A percentile compares a stretch with the other conserved stretches of the same genome.
Conservation (phyloP, 2,888 invertebrate genomes). For the Clanis bilineata region DNA sequence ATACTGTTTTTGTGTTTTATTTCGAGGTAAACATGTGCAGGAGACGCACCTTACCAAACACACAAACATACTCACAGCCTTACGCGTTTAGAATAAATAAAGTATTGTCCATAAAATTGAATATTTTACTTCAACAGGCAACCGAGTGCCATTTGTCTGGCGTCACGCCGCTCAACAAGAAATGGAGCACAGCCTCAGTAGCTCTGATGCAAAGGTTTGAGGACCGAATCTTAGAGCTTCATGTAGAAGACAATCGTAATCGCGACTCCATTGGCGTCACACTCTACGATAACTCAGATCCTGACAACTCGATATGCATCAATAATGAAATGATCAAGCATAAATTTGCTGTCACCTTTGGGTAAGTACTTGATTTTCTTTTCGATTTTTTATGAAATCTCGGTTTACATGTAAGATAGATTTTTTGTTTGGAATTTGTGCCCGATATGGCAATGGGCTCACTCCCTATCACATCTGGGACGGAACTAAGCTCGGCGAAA, state of each 20-base stretch:
- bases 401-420: no score
- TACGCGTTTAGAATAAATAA: no score
- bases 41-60: no score
- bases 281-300: constrained; percentile 50
- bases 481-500: no score
- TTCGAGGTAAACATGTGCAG: no score
- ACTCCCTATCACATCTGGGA: no score
- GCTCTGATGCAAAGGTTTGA: constrained; percentile 49
- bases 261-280: constrained; percentile 59
- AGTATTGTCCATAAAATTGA: no score
- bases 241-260: constrained; percentile 54
- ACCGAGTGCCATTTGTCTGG: constrained; percentile 69
- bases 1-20: no score
- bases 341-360: constrained; percentile 66
- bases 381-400: no score
- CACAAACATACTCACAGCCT: no score
- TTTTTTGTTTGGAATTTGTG: neutral
- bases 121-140: constrained; percentile 47
- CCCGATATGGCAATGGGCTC: no score
- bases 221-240: constrained; percentile 47
- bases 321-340: constrained; percentile 67
- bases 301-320: constrained; percentile 53
- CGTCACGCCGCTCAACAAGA: constrained; percentile 62
- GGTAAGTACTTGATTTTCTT: constrained; percentile 48
- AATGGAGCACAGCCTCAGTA: constrained; percentile 62